Evolutionary conservation across 2,888 invertebrate genomes (phyloP).

Genomic region (Cheilosia vernalis): DNA sequence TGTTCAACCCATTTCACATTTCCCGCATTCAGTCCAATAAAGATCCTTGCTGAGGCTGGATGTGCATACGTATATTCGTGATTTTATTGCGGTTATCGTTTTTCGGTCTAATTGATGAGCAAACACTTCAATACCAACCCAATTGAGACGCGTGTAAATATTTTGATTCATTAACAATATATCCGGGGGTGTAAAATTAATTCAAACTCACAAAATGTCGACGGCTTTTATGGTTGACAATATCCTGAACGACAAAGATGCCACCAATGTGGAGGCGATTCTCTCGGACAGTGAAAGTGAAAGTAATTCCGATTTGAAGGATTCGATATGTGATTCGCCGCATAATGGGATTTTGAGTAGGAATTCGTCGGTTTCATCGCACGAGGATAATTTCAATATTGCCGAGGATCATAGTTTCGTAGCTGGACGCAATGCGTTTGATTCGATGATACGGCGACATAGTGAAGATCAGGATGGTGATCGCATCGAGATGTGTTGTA

Average conservation of each 20-base stretch:
- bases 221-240: constrained; percentile 83
- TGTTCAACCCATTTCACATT: constrained; percentile 64
- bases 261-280: constrained; percentile 75
- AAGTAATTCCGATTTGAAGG: constrained; percentile 78
- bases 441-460: constrained; percentile 57
- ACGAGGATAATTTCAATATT: constrained; percentile 76
- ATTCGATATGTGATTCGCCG: constrained; percentile 78
- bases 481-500: constrained; percentile 79
- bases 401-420: constrained; percentile 68
- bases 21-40: constrained; percentile 62
- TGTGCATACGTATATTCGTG: constrained; percentile 31
- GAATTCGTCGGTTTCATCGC: constrained; percentile 77
- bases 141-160: constrained; percentile 15
- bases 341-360: constrained; percentile 80
- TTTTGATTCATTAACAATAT: constrained; percentile 34
- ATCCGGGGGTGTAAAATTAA: constrained; percentile 33
- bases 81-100: constrained; percentile 50
- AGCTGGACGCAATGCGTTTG: constrained; percentile 65
- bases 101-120: constrained; percentile 48
- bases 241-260: constrained; percentile 81
- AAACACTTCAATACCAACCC: constrained; percentile 5
- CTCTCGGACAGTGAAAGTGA: constrained; percentile 77
- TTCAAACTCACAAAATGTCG: constrained; percentile 78
- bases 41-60: constrained; percentile 66
- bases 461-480: constrained; percentile 74